A percentile compares a stretch with the other conserved stretches of the same genome.
These are phyloP conservation scores for Tipula helvola DNA, from an alignment of 2,888 invertebrate species.

Conservation along the genomic window DNA sequence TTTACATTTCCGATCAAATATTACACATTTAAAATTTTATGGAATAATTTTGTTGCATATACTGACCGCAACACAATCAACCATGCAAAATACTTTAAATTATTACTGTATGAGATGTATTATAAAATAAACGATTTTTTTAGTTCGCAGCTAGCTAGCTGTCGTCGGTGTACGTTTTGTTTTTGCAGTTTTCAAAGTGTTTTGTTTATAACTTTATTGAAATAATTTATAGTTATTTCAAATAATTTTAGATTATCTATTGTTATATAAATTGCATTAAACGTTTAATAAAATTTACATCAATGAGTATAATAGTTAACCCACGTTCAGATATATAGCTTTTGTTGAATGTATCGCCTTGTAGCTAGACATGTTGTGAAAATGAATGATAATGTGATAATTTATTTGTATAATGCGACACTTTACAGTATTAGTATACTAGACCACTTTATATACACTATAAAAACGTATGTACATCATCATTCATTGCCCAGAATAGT, in stretches of 20 bases:
- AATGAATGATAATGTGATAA: background rate
- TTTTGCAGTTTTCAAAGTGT: background rate
- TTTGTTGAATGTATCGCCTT: background rate
- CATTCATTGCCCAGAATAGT: background rate
- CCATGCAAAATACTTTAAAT: background rate
- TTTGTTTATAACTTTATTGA: slow-evolving; percentile 4
- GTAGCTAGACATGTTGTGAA: background rate
- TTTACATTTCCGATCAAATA: no score
- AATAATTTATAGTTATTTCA: background rate
- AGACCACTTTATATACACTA: background rate
- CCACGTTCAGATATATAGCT: background rate
- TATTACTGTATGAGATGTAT: background rate
- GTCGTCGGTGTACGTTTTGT: background rate
- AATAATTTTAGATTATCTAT: background rate
- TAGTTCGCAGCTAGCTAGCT: background rate
- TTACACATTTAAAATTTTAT: no score
- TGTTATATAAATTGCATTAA: background rate
- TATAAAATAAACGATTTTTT: background rate
- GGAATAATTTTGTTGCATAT: background rate
- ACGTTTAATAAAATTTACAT: background rate
- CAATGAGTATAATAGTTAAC: background rate
- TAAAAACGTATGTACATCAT: background rate
- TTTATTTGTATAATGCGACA: background rate
- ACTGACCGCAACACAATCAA: background rate
- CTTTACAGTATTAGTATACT: background rate